phyloP scores from a whole-genome alignment of 1,140 invertebrate species.

The Proales similis region DNA sequence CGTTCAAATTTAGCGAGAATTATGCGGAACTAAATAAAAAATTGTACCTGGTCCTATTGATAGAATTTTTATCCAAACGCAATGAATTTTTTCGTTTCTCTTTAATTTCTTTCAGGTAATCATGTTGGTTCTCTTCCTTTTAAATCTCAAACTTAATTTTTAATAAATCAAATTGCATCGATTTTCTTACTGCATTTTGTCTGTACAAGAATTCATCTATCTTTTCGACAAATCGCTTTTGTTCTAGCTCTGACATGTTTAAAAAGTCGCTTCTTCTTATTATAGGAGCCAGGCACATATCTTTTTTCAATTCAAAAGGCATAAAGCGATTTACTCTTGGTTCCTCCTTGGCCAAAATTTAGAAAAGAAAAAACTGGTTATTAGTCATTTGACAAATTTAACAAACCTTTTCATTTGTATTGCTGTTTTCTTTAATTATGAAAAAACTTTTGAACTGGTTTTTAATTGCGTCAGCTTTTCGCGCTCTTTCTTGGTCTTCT shows the following conservation, averaged over 20 bases:
- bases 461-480: slow-evolving; percentile 19
- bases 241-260: not conserved
- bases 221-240: slow-evolving; percentile 6
- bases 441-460: slow-evolving; percentile 32
- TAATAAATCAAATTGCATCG: not conserved
- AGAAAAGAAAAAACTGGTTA: not conserved
- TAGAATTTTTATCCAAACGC: not conserved
- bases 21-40: not conserved
- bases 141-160: not conserved
- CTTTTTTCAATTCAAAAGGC: slow-evolving; percentile 33
- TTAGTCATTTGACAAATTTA: not conserved
- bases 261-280: not conserved
- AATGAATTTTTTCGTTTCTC: slow-evolving; percentile 11
- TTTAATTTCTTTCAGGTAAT: slow-evolving; percentile 17
- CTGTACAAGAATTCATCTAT: not conserved
- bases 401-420: slow-evolving; percentile 16
- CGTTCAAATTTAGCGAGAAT: not conserved
- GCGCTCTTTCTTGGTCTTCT: too few species aligned
- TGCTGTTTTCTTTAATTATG: slow-evolving; percentile 31
- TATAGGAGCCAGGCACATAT: slow-evolving; percentile 8
- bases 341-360: not conserved
- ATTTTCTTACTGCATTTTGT: not conserved
- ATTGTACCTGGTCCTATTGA: not conserved
- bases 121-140: not conserved
- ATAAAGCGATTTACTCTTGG: slow-evolving; percentile 17